phyloP scores from a whole-genome alignment of 2,113 vertebrate genomes.

The Tinamus guttatus region DNA sequence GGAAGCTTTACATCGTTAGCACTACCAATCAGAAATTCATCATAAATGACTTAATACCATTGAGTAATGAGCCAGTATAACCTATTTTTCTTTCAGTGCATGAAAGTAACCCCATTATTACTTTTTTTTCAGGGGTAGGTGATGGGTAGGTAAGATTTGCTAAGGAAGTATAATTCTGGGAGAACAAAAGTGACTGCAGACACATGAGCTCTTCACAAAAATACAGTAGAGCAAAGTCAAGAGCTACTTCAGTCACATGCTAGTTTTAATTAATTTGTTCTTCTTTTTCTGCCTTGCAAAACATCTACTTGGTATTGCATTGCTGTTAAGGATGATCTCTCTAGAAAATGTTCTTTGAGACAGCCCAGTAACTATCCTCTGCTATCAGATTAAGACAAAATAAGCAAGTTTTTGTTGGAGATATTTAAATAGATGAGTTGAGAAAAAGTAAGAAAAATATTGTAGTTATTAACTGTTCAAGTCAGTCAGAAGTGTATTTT shows the following conservation, averaged over 20 bases:
- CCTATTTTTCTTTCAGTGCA: neutral
- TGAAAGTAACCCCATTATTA: neutral
- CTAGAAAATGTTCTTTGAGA: neutral
- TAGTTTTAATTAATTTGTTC: neutral
- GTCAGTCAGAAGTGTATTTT: neutral
- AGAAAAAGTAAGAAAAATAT: neutral
- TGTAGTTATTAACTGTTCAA: neutral
- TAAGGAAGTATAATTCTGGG: accelerated
- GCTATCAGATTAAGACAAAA: neutral
- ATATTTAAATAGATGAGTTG: neutral
- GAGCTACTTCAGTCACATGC: neutral
- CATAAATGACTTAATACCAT: neutral
- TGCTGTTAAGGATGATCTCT: neutral
- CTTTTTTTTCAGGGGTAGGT: neutral
- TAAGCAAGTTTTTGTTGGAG: neutral
- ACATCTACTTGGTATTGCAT: neutral
- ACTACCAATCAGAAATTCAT: neutral
- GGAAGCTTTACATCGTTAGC: neutral
- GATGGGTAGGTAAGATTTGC: neutral
- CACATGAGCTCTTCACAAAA: neutral
- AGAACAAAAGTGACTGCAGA: neutral
- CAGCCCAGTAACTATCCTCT: neutral
- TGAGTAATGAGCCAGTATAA: neutral
- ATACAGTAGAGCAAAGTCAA: neutral
- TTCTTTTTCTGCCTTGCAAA: neutral